Conservation (phyloP, 2,113 vertebrate species). For the Ptilorrhoa leucosticta region DNA sequence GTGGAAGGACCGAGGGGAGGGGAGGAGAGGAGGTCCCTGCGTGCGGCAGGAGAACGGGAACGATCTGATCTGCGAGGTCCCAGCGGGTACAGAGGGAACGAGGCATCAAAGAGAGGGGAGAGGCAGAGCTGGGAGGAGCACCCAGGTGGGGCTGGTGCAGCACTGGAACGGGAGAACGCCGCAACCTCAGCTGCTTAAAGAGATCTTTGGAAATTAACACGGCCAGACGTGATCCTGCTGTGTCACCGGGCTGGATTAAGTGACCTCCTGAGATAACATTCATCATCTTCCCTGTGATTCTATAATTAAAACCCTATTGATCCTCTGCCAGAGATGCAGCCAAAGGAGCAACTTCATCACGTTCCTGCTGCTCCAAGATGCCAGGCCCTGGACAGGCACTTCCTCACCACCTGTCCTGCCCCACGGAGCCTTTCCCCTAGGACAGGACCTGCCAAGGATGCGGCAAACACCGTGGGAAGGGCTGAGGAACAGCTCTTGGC, state of each 20-base stretch:
- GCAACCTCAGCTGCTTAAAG: not conserved
- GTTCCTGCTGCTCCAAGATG: not conserved
- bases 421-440: not conserved
- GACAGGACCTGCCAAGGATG: not conserved
- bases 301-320: not conserved
- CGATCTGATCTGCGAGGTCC: not conserved
- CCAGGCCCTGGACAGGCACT: not conserved
- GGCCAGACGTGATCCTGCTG: not conserved
- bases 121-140: not conserved
- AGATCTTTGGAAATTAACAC: not conserved
- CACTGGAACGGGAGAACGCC: not conserved
- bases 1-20: not conserved
- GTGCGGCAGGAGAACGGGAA: not conserved
- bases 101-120: not conserved
- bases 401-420: not conserved
- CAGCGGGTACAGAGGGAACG: rapidly evolving
- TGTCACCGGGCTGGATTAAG: not conserved
- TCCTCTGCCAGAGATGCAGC: not conserved
- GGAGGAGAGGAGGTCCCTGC: not conserved
- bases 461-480: not conserved
- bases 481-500: not conserved
- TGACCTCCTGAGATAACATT: not conserved
- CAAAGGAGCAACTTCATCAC: not conserved
- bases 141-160: not conserved
- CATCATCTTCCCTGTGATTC: not conserved